These are phyloP conservation scores for Troglohyphantes excavatus DNA, from an alignment of 2,888 invertebrate species.

Conservation along the genomic window DNA sequence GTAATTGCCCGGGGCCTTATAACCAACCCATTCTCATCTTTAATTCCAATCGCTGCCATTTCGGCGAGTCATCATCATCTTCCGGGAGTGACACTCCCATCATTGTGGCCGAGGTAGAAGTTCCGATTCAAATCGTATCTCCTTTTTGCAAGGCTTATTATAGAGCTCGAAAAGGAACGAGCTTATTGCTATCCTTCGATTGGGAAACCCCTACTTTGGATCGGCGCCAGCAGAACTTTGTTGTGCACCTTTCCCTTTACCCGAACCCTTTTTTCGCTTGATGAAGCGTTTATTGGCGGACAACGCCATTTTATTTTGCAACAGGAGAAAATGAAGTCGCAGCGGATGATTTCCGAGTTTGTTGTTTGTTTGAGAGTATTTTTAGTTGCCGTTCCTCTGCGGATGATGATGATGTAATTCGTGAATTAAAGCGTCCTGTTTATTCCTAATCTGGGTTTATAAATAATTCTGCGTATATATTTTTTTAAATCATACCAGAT, in stretches of 20 bases:
- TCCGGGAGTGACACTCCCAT: neutral
- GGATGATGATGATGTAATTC: too few species aligned
- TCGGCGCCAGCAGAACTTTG: slow-evolving; percentile 23
- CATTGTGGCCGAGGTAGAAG: neutral
- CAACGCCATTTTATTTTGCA: neutral
- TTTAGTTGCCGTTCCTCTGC: too few species aligned
- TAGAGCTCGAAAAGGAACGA: neutral
- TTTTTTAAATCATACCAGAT: too few species aligned
- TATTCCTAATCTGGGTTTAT: too few species aligned
- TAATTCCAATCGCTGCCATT: too few species aligned
- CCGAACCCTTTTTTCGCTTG: slow-evolving; percentile 22
- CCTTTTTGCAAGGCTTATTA: slow-evolving; percentile 15
- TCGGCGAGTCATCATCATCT: slow-evolving; percentile 3
- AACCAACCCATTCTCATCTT: too few species aligned
- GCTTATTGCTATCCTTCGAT: slow-evolving; percentile 30
- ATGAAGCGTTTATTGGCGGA: neutral
- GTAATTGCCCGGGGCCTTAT: too few species aligned
- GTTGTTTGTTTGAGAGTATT: neutral
- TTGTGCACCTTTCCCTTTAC: neutral
- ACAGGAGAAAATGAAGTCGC: slow-evolving; percentile 25
- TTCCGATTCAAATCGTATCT: slow-evolving; percentile 22
- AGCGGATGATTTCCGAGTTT: slow-evolving; percentile 11
- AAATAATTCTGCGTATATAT: too few species aligned
- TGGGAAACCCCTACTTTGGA: slow-evolving; percentile 60
- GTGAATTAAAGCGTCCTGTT: too few species aligned